Evolutionary conservation across 2,888 invertebrate species (phyloP).

Genomic region (Stenodera caucasica): DNA sequence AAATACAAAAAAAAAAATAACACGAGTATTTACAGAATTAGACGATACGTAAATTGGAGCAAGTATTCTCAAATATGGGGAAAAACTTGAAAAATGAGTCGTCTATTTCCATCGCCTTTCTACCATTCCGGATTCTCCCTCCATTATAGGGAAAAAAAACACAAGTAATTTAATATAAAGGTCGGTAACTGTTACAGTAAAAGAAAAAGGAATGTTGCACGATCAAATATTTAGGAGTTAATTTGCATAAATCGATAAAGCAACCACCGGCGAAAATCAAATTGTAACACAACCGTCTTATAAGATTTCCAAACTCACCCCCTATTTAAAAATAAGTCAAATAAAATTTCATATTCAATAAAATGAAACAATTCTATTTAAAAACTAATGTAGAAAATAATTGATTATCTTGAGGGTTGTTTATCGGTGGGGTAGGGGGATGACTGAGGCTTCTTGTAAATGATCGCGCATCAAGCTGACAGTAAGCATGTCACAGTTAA

Average conservation of each 20-base stretch:
- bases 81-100: too few species aligned
- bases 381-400: too few species aligned
- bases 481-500: neutral
- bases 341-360: neutral
- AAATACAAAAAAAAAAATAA: neutral
- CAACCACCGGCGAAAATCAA: constrained; percentile 31
- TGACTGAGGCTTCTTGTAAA: neutral
- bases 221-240: constrained; percentile 19
- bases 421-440: neutral
- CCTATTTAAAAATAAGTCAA: neutral
- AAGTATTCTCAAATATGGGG: too few species aligned
- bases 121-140: neutral
- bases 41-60: too few species aligned
- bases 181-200: neutral
- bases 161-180: neutral
- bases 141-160: neutral
- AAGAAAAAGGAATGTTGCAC: constrained; percentile 1
- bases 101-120: neutral
- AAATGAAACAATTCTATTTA: neutral
- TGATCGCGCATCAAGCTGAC: constrained; percentile 3
- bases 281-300: constrained; percentile 10
- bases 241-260: constrained; percentile 36
- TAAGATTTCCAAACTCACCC: neutral
- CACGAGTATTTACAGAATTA: too few species aligned
- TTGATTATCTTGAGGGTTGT: neutral